A percentile compares a stretch with the other conserved stretches of the same genome.
phyloP scores from a whole-genome alignment of 2,113 vertebrate genomes.

The Macquaria ambigua region DNA sequence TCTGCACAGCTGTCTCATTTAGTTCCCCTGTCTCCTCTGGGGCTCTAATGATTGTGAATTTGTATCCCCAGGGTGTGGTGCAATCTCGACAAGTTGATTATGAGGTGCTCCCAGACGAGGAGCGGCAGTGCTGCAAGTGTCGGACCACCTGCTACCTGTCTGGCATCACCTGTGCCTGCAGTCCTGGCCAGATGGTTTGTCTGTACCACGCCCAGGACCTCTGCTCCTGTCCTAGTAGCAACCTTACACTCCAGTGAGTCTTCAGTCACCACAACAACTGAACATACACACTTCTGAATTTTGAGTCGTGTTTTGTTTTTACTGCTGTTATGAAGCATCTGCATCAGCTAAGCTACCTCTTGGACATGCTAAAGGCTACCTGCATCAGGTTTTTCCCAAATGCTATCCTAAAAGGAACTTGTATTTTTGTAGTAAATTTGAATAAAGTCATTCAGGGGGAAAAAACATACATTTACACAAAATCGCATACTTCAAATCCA shows the following conservation, averaged over 20 bases:
- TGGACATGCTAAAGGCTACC: not conserved
- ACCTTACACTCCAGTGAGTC: slow-evolving; percentile 91
- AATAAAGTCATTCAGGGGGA: not conserved
- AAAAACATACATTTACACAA: not conserved
- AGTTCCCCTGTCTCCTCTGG: not conserved
- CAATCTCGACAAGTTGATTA: slow-evolving; percentile 89
- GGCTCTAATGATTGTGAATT: slow-evolving; percentile 46
- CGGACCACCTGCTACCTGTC: slow-evolving; percentile 98
- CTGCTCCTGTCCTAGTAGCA: slow-evolving; percentile 89
- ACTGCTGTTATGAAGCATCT: not conserved
- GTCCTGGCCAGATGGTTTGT: slow-evolving; percentile 89
- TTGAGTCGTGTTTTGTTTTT: not conserved
- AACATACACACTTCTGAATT: not conserved
- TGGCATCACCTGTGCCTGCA: slow-evolving; percentile 92
- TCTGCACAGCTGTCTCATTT: slow-evolving; percentile 44
- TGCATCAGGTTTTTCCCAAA: not conserved
- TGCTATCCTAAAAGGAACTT: not conserved
- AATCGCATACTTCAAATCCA: not conserved
- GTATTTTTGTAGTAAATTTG: not conserved
- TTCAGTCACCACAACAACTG: slow-evolving; percentile 26
- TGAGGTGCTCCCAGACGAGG: slow-evolving; percentile 93
- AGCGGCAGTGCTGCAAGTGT: slow-evolving; percentile 94
- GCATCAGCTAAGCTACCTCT: not conserved
- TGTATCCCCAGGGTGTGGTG: slow-evolving; percentile 88
- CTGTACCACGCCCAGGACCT: slow-evolving; percentile 90